Conservation (phyloP, 2,113 vertebrate species). For the Gallinago undulata region DNA sequence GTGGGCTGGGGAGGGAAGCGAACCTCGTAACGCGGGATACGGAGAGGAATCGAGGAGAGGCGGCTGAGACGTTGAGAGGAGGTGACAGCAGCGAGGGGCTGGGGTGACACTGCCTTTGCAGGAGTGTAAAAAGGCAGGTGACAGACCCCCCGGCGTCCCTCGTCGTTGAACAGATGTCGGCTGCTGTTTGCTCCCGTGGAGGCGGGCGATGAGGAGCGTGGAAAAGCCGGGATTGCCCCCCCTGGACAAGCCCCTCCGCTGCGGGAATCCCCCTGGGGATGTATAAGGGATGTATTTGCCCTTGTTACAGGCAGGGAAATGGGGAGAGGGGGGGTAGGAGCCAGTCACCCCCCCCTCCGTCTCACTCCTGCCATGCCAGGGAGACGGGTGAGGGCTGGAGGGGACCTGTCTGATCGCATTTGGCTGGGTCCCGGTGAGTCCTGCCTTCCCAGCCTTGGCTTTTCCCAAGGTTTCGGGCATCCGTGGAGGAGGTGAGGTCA, state of each 20-base stretch:
- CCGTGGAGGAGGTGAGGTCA: neutral
- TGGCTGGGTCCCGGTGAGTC: neutral
- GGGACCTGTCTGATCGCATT: neutral
- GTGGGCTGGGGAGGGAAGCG: neutral
- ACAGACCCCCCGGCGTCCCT: neutral
- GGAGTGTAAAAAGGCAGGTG: neutral
- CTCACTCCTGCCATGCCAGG: neutral
- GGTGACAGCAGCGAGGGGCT: neutral
- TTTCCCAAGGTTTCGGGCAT: neutral
- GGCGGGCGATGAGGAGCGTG: neutral
- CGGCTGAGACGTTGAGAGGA: neutral
- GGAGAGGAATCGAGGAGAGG: neutral
- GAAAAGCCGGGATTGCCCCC: neutral
- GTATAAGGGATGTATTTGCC: neutral
- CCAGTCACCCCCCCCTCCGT: neutral
- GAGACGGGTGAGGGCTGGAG: neutral
- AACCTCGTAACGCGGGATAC: fast-evolving
- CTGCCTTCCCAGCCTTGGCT: neutral
- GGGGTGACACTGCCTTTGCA: neutral
- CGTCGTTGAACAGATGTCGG: neutral
- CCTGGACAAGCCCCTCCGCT: neutral
- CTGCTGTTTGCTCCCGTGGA: neutral
- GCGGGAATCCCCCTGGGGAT: neutral
- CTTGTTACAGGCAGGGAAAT: fast-evolving
- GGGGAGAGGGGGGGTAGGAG: neutral